phyloP scores from a whole-genome alignment of 2,113 vertebrate genomes.

The Notothenia rossii region DNA sequence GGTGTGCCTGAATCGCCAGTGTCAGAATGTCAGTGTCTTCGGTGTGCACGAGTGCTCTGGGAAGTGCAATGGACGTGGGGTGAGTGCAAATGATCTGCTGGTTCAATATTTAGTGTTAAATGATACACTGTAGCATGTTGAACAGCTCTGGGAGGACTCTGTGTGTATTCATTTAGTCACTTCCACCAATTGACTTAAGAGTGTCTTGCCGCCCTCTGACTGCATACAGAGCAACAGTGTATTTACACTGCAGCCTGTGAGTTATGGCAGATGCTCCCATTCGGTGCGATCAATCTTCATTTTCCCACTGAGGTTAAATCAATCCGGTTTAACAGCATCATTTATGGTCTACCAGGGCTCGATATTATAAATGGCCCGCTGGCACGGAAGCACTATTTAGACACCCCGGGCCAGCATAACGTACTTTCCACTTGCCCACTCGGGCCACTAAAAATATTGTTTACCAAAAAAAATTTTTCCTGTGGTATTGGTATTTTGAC shows the following conservation, averaged over 20 bases:
- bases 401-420: no score
- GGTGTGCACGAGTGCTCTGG: constrained; percentile 90
- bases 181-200: constrained; percentile 8
- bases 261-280: constrained; percentile 34
- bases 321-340: constrained; percentile 56
- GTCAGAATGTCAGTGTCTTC: constrained; percentile 94
- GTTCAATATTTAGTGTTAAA: constrained; percentile 38
- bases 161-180: constrained; percentile 36
- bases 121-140: constrained; percentile 33
- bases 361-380: no score
- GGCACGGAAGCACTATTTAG: no score
- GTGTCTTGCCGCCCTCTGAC: constrained; percentile 16
- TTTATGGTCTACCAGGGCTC: constrained; percentile 48
- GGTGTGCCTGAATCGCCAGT: constrained; percentile 94
- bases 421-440: no score
- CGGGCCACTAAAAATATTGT: no score
- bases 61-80: constrained; percentile 92
- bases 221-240: constrained; percentile 27
- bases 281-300: constrained; percentile 64
- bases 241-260: constrained; percentile 30
- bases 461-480: no score
- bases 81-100: constrained; percentile 81
- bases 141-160: constrained; percentile 10
- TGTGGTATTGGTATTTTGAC: no score
- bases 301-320: constrained; percentile 61